Evolutionary conservation across 2,888 invertebrate species (phyloP).

Genomic region (Amblyteles armatorius): DNA sequence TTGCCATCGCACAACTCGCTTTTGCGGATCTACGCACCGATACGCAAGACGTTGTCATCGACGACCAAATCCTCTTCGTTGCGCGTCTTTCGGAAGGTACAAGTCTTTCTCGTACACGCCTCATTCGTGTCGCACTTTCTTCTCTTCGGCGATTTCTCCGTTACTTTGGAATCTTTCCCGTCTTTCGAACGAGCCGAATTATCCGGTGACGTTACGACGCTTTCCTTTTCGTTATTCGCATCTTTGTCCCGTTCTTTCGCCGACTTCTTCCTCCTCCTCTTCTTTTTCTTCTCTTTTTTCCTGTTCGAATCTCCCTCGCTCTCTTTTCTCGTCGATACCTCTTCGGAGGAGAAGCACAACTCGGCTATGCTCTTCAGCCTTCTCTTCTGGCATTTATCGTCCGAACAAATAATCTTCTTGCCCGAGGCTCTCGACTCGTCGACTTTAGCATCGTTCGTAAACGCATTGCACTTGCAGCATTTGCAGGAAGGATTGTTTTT

Average conservation of each 20-base stretch:
- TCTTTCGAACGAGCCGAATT: constrained; percentile 59
- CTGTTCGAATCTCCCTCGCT: constrained; percentile 9
- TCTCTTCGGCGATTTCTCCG: constrained; percentile 49
- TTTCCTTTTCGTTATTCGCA: constrained; percentile 65
- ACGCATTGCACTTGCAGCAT: constrained; percentile 55
- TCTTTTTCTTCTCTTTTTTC: constrained; percentile 28
- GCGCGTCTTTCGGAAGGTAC: constrained; percentile 13
- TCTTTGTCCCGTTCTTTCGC: constrained; percentile 32
- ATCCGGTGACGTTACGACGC: constrained; percentile 37
- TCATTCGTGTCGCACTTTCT: constrained; percentile 63
- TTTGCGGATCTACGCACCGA: neutral
- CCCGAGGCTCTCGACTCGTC: neutral
- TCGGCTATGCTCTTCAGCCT: constrained; percentile 51
- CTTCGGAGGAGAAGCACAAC: constrained; percentile 39
- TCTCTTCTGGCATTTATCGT: constrained; percentile 46
- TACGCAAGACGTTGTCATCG: constrained; percentile 38
- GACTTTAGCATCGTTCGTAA: neutral
- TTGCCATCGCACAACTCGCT: neutral
- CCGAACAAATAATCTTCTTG: constrained; percentile 45
- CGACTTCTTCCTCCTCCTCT: constrained; percentile 48
- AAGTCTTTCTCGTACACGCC: constrained; percentile 57
- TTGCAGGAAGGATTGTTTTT: constrained; percentile 40
- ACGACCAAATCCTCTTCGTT: constrained; percentile 25
- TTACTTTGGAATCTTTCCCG: constrained; percentile 53
- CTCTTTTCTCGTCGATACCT: constrained; percentile 29